Conservation (phyloP, 2,113 vertebrate species). For the Colaptes auratus region DNA sequence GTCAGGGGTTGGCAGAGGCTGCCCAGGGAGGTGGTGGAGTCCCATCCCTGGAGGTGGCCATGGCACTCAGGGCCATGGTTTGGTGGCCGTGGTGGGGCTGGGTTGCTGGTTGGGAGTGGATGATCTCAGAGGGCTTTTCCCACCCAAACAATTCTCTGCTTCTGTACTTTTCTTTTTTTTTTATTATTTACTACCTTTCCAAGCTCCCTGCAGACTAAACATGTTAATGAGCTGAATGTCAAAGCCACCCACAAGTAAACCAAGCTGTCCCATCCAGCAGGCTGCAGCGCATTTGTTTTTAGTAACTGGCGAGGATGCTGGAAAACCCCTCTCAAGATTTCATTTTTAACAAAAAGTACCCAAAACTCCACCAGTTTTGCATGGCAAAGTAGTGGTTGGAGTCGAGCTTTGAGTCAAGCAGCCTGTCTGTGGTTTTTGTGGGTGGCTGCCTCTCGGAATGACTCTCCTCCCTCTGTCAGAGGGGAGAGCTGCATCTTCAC, state of each 20-base stretch:
- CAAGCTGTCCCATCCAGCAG: constrained; percentile 18
- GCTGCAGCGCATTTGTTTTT: constrained; percentile 67
- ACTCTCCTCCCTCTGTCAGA: constrained; percentile 56
- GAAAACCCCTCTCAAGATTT: constrained; percentile 81
- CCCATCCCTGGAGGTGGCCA: too few relatives aligned
- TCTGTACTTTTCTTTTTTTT: neutral
- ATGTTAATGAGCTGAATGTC: constrained; percentile 54
- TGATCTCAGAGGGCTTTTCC: too few relatives aligned
- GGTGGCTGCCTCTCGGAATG: constrained; percentile 73
- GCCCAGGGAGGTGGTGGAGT: too few relatives aligned
- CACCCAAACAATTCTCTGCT: too few relatives aligned
- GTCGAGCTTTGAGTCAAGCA: constrained; percentile 79
- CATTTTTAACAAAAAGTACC: constrained; percentile 84
- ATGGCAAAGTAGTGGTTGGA: constrained; percentile 81
- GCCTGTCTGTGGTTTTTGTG: constrained; percentile 82
- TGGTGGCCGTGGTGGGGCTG: too few relatives aligned
- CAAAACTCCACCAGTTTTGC: constrained; percentile 85
- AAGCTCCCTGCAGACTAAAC: constrained; percentile 55
- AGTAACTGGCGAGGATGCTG: constrained; percentile 73
- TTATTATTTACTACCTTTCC: constrained; percentile 44
- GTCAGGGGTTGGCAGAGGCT: too few relatives aligned
- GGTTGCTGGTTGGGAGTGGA: too few relatives aligned
- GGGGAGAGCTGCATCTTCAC: constrained; percentile 57
- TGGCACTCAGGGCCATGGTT: too few relatives aligned
- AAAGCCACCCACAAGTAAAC: constrained; percentile 46